phyloP scores from a whole-genome alignment of 2,797 vertebrate genomes.

The Pangasius mekongensis region DNA sequence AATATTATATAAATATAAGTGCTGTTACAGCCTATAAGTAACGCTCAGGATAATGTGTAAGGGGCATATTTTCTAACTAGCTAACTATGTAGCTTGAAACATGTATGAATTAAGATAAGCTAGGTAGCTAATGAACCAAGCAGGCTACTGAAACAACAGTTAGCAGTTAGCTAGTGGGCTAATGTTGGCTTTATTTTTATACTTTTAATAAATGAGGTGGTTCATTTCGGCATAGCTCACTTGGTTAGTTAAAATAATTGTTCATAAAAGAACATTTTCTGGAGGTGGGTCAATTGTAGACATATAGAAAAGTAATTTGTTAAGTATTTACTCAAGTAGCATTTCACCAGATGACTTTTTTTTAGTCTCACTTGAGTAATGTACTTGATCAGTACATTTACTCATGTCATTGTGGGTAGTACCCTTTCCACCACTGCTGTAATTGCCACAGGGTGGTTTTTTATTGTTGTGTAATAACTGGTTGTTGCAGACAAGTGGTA shows the following conservation, averaged over 20 bases:
- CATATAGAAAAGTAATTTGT: background rate
- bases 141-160: background rate
- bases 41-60: background rate
- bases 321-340: background rate
- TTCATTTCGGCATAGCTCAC: background rate
- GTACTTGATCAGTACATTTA: background rate
- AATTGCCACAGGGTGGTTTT: conserved; percentile 39
- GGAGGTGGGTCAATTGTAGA: background rate
- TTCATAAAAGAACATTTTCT: background rate
- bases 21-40: background rate
- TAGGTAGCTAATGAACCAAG: background rate
- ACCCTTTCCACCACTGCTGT: background rate
- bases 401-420: background rate
- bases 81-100: background rate
- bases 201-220: background rate
- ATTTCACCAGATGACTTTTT: background rate
- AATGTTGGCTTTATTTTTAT: background rate
- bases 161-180: background rate
- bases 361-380: background rate
- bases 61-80: background rate
- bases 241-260: background rate
- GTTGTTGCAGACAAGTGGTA: conserved; percentile 33
- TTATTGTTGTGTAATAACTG: conserved; percentile 38
- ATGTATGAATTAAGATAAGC: background rate
- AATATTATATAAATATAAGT: too few relatives aligned